Evolutionary conservation across 1,140 invertebrate genomes (phyloP), one percentile per base, ranked within the genome.

Genomic region (Agrilus planipennis): DNA sequence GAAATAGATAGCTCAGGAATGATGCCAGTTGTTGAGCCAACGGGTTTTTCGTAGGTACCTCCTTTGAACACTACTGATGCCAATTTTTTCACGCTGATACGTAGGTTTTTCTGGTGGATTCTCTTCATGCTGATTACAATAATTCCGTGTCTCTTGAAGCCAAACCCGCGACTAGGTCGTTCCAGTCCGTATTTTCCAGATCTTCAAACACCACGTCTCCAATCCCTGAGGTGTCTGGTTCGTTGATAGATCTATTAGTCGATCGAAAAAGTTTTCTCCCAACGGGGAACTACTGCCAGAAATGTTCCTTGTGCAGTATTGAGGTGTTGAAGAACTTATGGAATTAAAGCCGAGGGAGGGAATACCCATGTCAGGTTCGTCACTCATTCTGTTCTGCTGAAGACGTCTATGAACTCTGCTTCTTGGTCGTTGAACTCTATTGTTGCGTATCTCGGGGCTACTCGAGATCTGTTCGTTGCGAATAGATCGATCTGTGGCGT

Each of bases 211-310:
- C 12, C 23, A 7, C 14, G 29, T 32, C 10, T 16, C 5, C 7
- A 22, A 28, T 6, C 40, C 12, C 3, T 27, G 37, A 7, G 40
- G 25, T 3, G 27, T 27, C 4, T 1, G 3, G 18, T n/a, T 11
- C 9, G 42, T 32, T 25, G 10, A 22, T 39, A 37, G 7, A 22
- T 25, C 51, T 50, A 43, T 56, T 22, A 1, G 30, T 39, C 50
- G 47, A n/a, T n/a, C 60, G 56, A 60, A 35, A 58, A 63, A 3
- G 54, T 50, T 27, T 55, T 50, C 14, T 53, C 45, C 59, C 59
- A 64, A n/a, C 40, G 35, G 4, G 57, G 57, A n/a, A 44, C 53
- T 34, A 60, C 46, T 17, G 62, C 16, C 10, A 61, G 20, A 42
- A 42, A 50, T 7, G 30, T 20, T 41, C 47, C 47, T 34, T 28